Evolutionary conservation across 2,797 vertebrate genomes (phyloP).

Genomic region (Harpagifer antarcticus): DNA sequence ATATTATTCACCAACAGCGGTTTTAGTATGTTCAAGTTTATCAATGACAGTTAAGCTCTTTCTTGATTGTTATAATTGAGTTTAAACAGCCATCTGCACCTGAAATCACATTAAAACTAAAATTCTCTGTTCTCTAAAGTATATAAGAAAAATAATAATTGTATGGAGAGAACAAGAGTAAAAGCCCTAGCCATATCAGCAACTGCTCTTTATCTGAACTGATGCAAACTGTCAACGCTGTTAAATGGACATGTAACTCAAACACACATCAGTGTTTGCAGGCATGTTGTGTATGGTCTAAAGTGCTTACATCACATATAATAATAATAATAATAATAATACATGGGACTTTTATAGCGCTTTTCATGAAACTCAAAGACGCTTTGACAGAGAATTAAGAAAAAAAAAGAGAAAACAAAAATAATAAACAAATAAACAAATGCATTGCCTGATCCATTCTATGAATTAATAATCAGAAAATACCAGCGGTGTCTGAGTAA

Average conservation of each 20-base stretch:
- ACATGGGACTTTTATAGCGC: too few relatives aligned
- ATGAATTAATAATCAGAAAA: slow-evolving; percentile 56
- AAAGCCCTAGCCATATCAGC: too few relatives aligned
- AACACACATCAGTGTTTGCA: slow-evolving; percentile 5
- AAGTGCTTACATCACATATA: slow-evolving; percentile 3
- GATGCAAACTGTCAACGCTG: not conserved
- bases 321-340: too few relatives aligned
- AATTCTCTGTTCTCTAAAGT: slow-evolving; percentile 4
- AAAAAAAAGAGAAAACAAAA: too few relatives aligned
- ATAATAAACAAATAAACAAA: slow-evolving; percentile 29
- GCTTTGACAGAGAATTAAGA: too few relatives aligned
- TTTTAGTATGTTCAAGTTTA: not conserved
- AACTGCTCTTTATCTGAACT: not conserved
- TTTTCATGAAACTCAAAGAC: too few relatives aligned
- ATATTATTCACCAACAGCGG: not conserved
- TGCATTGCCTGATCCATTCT: slow-evolving; percentile 21
- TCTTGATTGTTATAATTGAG: not conserved
- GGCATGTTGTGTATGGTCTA: not conserved
- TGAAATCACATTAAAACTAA: not conserved
- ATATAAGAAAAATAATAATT: not conserved
- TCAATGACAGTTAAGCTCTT: not conserved
- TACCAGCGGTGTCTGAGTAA: slow-evolving; percentile 22
- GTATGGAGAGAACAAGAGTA: too few relatives aligned
- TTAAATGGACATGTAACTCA: slow-evolving; percentile 8
- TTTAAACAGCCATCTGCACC: not conserved